These are phyloP conservation scores for Artibeus jamaicensis DNA, from an alignment of 2,797 vertebrate genomes.

Conservation along the genomic window DNA sequence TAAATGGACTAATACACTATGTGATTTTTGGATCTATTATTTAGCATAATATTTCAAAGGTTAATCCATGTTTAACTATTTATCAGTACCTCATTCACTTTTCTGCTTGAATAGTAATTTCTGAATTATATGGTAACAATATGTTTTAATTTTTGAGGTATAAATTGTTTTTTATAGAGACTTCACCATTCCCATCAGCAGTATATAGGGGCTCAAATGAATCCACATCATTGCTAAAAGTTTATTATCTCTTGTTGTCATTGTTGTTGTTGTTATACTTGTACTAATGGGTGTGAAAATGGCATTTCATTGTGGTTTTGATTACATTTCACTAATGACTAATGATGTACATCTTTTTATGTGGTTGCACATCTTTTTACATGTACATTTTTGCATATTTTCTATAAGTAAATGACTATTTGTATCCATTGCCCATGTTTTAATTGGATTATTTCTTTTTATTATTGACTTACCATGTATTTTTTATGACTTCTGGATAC, in stretches of 20 bases:
- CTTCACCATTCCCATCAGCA: neutral
- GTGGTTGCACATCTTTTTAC: neutral
- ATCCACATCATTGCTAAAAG: neutral
- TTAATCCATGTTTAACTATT: neutral
- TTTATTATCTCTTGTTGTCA: neutral
- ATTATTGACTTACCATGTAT: neutral
- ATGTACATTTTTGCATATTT: neutral
- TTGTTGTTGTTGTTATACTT: neutral
- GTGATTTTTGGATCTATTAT: neutral
- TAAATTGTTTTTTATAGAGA: neutral
- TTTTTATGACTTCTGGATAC: neutral
- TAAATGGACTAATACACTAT: neutral
- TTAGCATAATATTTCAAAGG: constrained; percentile 10
- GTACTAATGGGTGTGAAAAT: neutral
- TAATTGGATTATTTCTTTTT: neutral
- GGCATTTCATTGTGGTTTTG: neutral
- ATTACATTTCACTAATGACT: neutral
- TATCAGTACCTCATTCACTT: neutral
- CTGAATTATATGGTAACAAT: neutral
- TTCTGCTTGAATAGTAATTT: constrained; percentile 11
- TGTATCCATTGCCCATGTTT: neutral
- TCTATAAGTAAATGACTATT: neutral
- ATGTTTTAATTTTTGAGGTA: neutral
- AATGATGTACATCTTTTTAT: neutral
- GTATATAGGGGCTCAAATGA: neutral